phyloP scores from a whole-genome alignment of 1,140 invertebrate species.

The Diorhabda elongata region DNA sequence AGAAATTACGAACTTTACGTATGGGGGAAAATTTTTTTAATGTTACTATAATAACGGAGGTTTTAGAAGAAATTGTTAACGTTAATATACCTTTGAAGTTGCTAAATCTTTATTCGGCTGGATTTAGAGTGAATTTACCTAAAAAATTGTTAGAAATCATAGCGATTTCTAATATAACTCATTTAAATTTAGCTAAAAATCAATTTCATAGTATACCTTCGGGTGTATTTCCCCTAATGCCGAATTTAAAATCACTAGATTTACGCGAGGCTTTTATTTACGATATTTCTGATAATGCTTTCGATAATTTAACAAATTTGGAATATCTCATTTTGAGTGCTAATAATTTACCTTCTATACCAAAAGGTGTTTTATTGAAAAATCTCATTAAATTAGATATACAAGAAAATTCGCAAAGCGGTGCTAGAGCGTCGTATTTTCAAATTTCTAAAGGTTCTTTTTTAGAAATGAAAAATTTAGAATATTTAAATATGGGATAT shows the following conservation, averaged over 20 bases:
- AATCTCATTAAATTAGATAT: constrained; percentile 50
- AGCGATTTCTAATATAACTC: constrained; percentile 49
- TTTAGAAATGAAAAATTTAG: constrained; percentile 34
- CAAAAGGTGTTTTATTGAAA: constrained; percentile 47
- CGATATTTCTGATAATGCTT: constrained; percentile 43
- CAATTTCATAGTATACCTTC: constrained; percentile 52
- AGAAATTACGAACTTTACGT: constrained; percentile 47
- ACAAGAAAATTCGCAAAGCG: constrained; percentile 48
- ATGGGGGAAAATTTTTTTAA: constrained; percentile 52
- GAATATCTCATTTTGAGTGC: constrained; percentile 48
- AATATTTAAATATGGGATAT: constrained; percentile 45
- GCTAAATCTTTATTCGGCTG: constrained; percentile 51
- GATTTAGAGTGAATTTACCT: constrained; percentile 50
- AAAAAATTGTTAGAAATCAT: constrained; percentile 48
- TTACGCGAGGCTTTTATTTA: constrained; percentile 46
- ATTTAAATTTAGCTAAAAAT: constrained; percentile 51
- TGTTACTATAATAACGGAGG: constrained; percentile 43
- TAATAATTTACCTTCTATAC: constrained; percentile 50
- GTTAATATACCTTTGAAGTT: constrained; percentile 46
- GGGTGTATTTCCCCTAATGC: constrained; percentile 52
- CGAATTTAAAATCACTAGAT: constrained; percentile 50
- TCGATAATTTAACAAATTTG: constrained; percentile 48
- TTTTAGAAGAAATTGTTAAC: constrained; percentile 45
- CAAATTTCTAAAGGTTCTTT: constrained; percentile 45
- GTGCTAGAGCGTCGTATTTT: constrained; percentile 47